phyloP scores from a whole-genome alignment of 1,140 invertebrate genomes.

The Psix sp. region DNA sequence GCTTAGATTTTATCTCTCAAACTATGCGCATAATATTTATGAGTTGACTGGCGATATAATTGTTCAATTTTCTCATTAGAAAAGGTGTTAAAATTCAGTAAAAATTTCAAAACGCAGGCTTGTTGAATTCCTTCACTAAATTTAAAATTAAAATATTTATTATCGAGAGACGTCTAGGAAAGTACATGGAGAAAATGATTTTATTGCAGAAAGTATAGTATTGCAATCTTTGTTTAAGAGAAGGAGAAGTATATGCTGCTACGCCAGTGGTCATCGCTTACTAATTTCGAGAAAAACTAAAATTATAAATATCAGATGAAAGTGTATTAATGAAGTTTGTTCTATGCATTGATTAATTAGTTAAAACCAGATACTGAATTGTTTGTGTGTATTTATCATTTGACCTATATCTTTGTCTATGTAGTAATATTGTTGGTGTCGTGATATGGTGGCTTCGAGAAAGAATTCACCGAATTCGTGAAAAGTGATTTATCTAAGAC shows the following conservation, averaged over 20 bases:
- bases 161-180: background rate
- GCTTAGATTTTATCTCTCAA: conserved; percentile 9
- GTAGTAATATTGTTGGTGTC: background rate
- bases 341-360: conserved; percentile 42
- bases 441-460: too few species aligned
- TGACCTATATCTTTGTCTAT: conserved; percentile 14
- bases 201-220: conserved; percentile 27
- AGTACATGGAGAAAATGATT: conserved; percentile 23
- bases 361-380: conserved; percentile 7
- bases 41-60: conserved; percentile 1
- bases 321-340: conserved; percentile 10
- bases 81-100: conserved; percentile 7
- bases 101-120: conserved; percentile 1
- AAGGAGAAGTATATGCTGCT: conserved; percentile 13
- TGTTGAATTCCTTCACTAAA: background rate
- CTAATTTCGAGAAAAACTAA: conserved; percentile 5
- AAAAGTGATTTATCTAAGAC: conserved; percentile 24
- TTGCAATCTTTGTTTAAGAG: conserved; percentile 25
- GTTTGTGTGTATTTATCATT: conserved; percentile 10
- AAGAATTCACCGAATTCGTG: conserved; percentile 26
- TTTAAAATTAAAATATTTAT: conserved; percentile 7
- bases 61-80: conserved; percentile 11
- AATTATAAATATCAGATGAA: conserved; percentile 27
- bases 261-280: conserved; percentile 10
- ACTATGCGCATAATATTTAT: conserved; percentile 17